phyloP scores from a whole-genome alignment of 2,888 invertebrate genomes.

The Lithodes maja region DNA sequence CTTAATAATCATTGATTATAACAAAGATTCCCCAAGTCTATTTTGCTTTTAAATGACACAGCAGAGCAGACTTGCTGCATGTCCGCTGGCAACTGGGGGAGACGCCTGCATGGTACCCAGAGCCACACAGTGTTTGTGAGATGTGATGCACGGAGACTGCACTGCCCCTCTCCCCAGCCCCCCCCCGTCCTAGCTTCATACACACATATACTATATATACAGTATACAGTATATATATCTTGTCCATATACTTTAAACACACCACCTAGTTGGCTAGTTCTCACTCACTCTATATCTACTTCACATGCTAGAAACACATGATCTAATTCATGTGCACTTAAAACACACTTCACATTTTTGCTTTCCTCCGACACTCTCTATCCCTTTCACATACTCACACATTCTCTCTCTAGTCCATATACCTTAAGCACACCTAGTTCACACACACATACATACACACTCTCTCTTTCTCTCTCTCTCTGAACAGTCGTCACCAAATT shows the following conservation, averaged over 20 bases:
- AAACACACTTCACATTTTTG: no score
- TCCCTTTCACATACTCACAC: no score
- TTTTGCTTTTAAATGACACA: conserved; percentile 68
- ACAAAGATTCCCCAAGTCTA: conserved; percentile 61
- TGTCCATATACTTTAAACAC: background rate
- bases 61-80: conserved; percentile 71
- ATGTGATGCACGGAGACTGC: conserved; percentile 69
- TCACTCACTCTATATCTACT: background rate
- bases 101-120: conserved; percentile 66
- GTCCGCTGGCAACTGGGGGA: conserved; percentile 69
- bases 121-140: conserved; percentile 69
- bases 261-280: background rate
- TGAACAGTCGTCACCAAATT: no score
- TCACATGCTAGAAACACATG: no score
- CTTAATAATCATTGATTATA: conserved; percentile 54
- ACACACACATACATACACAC: no score
- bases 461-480: no score
- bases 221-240: background rate
- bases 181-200: conserved; percentile 4
- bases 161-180: conserved; percentile 55
- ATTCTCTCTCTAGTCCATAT: no score
- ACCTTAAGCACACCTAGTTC: no score
- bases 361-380: no score
- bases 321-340: no score
- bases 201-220: no score